Evolutionary conservation across 2,113 vertebrate genomes (phyloP), one percentile per base, ranked within the genome.

Genomic region (Burhinus bistriatus): DNA sequence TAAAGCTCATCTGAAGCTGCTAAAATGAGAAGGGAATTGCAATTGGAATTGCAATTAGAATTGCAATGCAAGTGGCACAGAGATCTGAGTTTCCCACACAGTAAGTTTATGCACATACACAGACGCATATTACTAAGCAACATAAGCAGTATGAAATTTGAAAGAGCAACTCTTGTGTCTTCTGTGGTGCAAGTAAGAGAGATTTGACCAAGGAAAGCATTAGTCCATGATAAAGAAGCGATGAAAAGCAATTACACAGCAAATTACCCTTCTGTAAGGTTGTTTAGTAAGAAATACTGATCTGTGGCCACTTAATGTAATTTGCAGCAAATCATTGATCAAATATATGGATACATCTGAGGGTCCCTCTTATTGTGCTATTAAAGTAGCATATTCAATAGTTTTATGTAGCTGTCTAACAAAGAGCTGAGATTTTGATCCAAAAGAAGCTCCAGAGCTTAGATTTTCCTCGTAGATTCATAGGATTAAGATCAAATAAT

Each of bases 321-420:
- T 58, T 93, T 93, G 61, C 92, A 94, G 87, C 64, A 96, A 95
- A 91, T 61, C 45, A 59, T 19, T 61, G 78, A 90, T 97, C 70
- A 92, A 36, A 75, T 54, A 19, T 89, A 79, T 87, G 88, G 92
- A 87, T 81, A 36, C 12, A 79, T 71, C 36, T 10, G 11, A 95
- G 18, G 18, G 34, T 38, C 26, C 23, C 51, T 65, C 61, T 87
- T 89, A 61, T 14, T 92, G 34, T 80, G 45, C 27, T 88, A 22
- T n/a, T 79, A 16, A 61, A 87, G 83, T 23, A 89, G 29, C 58
- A n/a, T 29, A 91, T 54, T 70, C 36, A 62, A 82, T 32, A 47
- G 15, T 32, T 94, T 68, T 70, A 62, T 44, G 89, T 73, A 96
- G 58, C 45, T 79, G 11, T n/a, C 65, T 80, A 83, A 83, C 18